Evolutionary conservation across 2,888 invertebrate genomes (phyloP), one percentile per base, ranked within the genome.

Genomic region (Troilus luridus): DNA sequence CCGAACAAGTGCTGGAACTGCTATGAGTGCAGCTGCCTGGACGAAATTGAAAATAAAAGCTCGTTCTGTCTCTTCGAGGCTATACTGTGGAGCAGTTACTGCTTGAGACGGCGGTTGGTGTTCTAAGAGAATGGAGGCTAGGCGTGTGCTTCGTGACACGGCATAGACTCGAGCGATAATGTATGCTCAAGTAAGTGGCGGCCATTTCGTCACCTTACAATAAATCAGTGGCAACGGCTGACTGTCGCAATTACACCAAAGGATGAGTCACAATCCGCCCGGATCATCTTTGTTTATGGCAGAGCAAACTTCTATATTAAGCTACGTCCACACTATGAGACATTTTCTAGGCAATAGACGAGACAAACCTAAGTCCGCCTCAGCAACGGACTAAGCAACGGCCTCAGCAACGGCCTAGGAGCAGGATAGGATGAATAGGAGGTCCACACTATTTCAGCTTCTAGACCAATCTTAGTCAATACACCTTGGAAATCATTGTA

Each of bases 21-120:
- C 41, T 41, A 5, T 1, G 41, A 41, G 41, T 41, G 41, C 72
- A 77, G 72, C 72, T 77, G 72, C 72, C 27, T 77, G 7, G 27
- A 77, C 72, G 41, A 85, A 85, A 85, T 85, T 85, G 85, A 85
- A 56, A 85, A 85, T 85, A 85, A 85, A 85, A 58, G 56, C 85
- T 56, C 14, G 12, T n/a, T n/a, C 9, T 56, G 54, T 9, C 54
- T 56, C 81, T 85, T 56, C 56, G 85, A 85, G 85, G 21, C 11
- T 0, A 21, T n/a, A 58, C 56, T n/a, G 85, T n/a, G 21, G n/a
- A n/a, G 85, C 19, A n/a, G 85, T n/a, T 56, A 58, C 85, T 85
- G 85, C 56, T 21, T 56, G 12, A n/a, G 56, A 58, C 56, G 85
- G 21, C 56, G 54, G 85, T 85, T 56, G 85, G 85, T 12, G 85